Percentiles rank a stretch among this genome's conserved stretches.
These are phyloP conservation scores for Maniola hyperantus DNA, from an alignment of 2,888 invertebrate species.

Conservation along the genomic window DNA sequence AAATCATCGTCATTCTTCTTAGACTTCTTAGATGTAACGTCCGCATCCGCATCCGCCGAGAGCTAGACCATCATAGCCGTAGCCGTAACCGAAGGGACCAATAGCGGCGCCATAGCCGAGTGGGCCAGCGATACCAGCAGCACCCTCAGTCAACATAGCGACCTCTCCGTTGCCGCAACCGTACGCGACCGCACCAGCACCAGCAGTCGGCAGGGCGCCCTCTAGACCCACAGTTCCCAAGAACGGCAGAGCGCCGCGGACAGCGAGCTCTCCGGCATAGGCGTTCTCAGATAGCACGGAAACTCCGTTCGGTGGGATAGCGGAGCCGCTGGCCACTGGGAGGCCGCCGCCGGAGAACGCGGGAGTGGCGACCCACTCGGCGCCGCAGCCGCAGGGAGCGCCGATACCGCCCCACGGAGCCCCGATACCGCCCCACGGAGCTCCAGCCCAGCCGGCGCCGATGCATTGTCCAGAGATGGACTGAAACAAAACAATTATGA, in stretches of 20 bases:
- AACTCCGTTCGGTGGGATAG: constrained; percentile 46
- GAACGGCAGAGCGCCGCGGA: constrained; percentile 41
- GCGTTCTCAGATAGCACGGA: constrained; percentile 51
- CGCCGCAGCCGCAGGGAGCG: neutral
- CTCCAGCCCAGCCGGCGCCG: constrained; percentile 29
- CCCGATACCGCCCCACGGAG: constrained; percentile 12
- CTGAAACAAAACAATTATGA: constrained; percentile 13
- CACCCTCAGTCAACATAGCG: constrained; percentile 36
- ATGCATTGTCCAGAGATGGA: constrained; percentile 33
- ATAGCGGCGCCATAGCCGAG: constrained; percentile 25
- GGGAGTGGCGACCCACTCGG: constrained; percentile 8
- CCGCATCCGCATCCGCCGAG: constrained; percentile 46
- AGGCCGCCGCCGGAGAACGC: constrained; percentile 41
- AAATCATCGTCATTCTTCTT: constrained; percentile 7
- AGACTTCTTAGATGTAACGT: constrained; percentile 32
- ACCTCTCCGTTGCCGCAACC: constrained; percentile 43
- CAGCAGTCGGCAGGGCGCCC: constrained; percentile 42
- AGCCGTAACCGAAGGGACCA: constrained; percentile 38
- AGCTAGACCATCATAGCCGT: constrained; percentile 37
- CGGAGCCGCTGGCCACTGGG: constrained; percentile 44
- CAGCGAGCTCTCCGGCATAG: constrained; percentile 47
- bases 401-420: constrained; percentile 21
- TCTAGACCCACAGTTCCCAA: constrained; percentile 35
- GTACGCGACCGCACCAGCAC: constrained; percentile 43
- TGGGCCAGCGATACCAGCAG: too few species aligned